Evolutionary conservation across 2,888 invertebrate genomes (phyloP).

Genomic region (Acronicta aceris): DNA sequence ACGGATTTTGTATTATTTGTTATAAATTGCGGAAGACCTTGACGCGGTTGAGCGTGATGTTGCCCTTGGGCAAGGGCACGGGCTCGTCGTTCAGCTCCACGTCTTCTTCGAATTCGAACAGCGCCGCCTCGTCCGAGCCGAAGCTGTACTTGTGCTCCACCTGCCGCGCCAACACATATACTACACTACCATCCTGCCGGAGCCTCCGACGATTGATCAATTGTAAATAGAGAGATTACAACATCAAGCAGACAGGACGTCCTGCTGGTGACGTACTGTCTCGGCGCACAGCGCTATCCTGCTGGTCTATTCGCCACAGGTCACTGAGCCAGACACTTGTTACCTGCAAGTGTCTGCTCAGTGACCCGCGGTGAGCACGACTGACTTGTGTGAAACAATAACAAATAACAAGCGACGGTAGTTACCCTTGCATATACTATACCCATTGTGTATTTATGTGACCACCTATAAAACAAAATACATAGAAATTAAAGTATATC

Average conservation of each 20-base stretch:
- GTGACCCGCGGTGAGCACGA: too few relatives aligned
- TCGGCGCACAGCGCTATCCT: too few relatives aligned
- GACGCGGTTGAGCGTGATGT: slow-evolving; percentile 86
- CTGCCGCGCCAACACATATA: slow-evolving; percentile 46
- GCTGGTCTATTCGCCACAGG: too few relatives aligned
- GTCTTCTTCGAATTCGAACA: slow-evolving; percentile 75
- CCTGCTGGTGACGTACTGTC: too few relatives aligned
- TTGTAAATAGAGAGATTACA: too few relatives aligned
- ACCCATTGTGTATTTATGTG: slow-evolving; percentile 70
- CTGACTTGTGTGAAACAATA: neutral
- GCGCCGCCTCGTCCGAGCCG: slow-evolving; percentile 63
- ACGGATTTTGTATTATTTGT: too few relatives aligned
- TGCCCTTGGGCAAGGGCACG: slow-evolving; percentile 67
- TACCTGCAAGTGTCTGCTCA: too few relatives aligned
- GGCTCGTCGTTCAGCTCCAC: slow-evolving; percentile 69
- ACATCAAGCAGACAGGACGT: too few relatives aligned
- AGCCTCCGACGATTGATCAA: too few relatives aligned
- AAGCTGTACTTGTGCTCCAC: slow-evolving; percentile 55
- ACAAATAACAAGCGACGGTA: neutral
- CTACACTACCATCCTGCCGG: neutral
- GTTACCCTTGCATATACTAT: slow-evolving; percentile 82
- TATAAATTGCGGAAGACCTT: slow-evolving; percentile 74
- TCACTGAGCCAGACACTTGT: too few relatives aligned
- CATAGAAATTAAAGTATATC: slow-evolving; percentile 11
- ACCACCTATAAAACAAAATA: slow-evolving; percentile 3